Conservation (phyloP, 1,140 invertebrate genomes). For the Drosophila sechellia region DNA sequence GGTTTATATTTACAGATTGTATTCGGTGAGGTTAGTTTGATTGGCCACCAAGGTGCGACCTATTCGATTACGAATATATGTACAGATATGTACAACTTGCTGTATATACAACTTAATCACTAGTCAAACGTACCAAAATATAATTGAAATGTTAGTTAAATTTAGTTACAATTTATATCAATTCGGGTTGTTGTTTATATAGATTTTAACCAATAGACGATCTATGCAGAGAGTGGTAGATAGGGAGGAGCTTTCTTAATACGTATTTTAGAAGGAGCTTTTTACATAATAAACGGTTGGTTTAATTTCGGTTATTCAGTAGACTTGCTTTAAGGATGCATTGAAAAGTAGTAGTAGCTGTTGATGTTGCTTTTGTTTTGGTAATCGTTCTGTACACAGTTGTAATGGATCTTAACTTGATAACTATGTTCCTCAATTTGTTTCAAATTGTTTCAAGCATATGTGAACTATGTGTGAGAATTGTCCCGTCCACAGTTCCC, state of each 20-base stretch:
- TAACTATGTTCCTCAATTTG: slow-evolving; percentile 35
- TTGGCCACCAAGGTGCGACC: slow-evolving; percentile 38
- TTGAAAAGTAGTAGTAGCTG: slow-evolving; percentile 50
- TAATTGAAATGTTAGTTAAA: slow-evolving; percentile 76
- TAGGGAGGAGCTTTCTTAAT: slow-evolving; percentile 66
- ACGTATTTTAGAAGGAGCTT: slow-evolving; percentile 56
- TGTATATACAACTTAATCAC: slow-evolving; percentile 80
- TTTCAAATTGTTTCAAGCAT: slow-evolving; percentile 62
- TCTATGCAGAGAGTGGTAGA: slow-evolving; percentile 59
- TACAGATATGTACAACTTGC: slow-evolving; percentile 72
- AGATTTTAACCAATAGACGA: slow-evolving; percentile 76
- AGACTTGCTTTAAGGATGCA: slow-evolving; percentile 56
- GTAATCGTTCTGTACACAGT: slow-evolving; percentile 70
- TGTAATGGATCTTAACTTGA: slow-evolving; percentile 58
- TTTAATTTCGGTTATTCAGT: slow-evolving; percentile 52
- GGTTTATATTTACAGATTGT: slow-evolving; percentile 74
- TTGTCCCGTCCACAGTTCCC: slow-evolving; percentile 86
- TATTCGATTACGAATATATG: slow-evolving; percentile 65
- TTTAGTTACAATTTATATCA: slow-evolving; percentile 74
- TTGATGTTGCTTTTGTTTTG: slow-evolving; percentile 42
- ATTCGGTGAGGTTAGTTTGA: slow-evolving; percentile 52
- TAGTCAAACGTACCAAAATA: slow-evolving; percentile 76
- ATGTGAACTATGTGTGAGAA: slow-evolving; percentile 85
- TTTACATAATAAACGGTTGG: slow-evolving; percentile 56
- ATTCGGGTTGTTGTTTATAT: slow-evolving; percentile 55